phyloP scores from a whole-genome alignment of 2,888 invertebrate species.

The Apodemia zela region DNA sequence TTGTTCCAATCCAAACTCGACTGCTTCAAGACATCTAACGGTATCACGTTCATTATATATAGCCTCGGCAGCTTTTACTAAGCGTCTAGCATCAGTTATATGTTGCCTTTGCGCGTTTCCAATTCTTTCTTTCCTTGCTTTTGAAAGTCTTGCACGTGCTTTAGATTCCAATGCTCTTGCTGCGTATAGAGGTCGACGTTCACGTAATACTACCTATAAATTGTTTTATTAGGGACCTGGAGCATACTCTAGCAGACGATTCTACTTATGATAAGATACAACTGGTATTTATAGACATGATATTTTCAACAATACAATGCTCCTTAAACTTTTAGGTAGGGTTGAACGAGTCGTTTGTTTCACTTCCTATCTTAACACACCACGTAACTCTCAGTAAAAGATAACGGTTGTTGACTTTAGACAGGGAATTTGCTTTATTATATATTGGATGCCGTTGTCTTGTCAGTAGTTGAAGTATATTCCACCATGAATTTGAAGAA shows the following conservation, averaged over 20 bases:
- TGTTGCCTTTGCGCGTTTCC: constrained; percentile 55
- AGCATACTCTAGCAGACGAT: no score
- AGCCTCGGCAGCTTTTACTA: constrained; percentile 46
- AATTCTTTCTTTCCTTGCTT: constrained; percentile 52
- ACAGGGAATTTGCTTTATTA: no score
- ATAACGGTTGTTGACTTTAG: no score
- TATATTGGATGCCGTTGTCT: no score
- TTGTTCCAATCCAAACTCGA: constrained; percentile 66
- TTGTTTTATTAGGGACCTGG: no score
- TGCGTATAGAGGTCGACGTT: constrained; percentile 63
- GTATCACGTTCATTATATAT: constrained; percentile 53
- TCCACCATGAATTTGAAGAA: no score
- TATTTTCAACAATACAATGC: no score
- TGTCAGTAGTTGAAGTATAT: no score
- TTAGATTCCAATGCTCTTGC: constrained; percentile 53
- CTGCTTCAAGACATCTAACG: constrained; percentile 58
- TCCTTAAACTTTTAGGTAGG: no score
- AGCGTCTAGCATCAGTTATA: constrained; percentile 53
- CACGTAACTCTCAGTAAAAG: no score
- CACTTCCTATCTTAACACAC: no score
- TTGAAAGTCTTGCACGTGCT: constrained; percentile 51
- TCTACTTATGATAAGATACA: neutral
- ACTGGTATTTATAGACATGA: neutral
- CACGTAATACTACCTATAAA: constrained; percentile 55
- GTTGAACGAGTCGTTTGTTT: no score